Evolutionary conservation across 2,113 vertebrate species (phyloP), one percentile per base, ranked within the genome.

Genomic region (Oncorhynchus kisutch): DNA sequence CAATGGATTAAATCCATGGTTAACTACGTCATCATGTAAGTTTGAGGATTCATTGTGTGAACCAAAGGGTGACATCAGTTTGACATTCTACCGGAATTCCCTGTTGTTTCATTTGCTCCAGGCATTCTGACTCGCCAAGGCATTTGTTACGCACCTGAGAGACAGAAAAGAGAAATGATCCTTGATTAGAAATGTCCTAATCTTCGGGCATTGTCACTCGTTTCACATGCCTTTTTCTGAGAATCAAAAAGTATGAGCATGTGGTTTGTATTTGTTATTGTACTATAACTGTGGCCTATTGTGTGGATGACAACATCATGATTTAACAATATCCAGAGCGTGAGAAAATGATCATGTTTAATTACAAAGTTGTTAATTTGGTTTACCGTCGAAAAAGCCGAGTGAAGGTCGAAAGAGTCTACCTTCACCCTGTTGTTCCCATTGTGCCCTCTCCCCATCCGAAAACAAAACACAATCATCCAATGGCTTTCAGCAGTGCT

Each of bases 231-330:
- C 51, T 16, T 18, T 54, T 54, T 18, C 14, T 18, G 14, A 54
- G 3, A 54, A 54, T 54, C 12, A 1, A 54, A 14, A 54, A 4
- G 16, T 45, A 45, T 45, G 51, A 54, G 51, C 13, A 54, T 54
- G 16, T 54, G 12, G 16, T 18, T 54, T 54, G 51, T 54, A 5
- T 54, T 3, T 54, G 51, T 54, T 18, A 54, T 54, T 18, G 13
- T 14, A 54, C 51, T 18, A 67, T 71, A 71, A 34, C 7, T 77
- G 74, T 6, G 9, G 65, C 48, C 65, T 72, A 84, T 70, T 57
- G 57, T 72, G 45, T 3, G 78, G 74, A 89, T 86, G 71, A 75
- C 25, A 78, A 86, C 80, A 82, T 82, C 72, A 77, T 86, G 86
- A 89, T 78, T 89, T 84, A 86, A 78, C 76, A 84, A 84, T 13